Base-by-base conservation (phyloP, 1,140 invertebrate species). In the Nasonia vitripennis region DNA sequence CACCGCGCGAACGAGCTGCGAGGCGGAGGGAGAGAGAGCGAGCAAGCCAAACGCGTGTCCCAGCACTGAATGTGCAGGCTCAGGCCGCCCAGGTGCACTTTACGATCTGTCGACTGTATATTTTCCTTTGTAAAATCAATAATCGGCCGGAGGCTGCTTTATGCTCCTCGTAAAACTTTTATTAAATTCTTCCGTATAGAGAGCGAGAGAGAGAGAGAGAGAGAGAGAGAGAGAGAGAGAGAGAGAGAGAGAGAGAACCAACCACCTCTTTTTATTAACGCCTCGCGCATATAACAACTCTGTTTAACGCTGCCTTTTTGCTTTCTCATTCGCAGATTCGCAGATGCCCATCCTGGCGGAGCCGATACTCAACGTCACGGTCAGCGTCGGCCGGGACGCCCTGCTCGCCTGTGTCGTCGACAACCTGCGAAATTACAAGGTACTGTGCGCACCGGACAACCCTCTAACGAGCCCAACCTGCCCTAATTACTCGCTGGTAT, bases 361-460 rank as follows among this genome's bases (percentile, higher is more conserved):
- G 88, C 96, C 97, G 34, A 97, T 98, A 88, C 96, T 97, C 45
- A 99, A 99, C 93, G 97, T 99, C 55, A 99, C 98, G 9, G 97
- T 98, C 9, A 97, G 97, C 34, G 95, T 97, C 17, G 98, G 98
- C 12, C 95, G 97, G 77, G 97, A 98, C 91, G 98, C 98, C 17
- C 93, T 98, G 2, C 94, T 99, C 51, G 97, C 98, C n/a, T 99
- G 98, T 91, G 97, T 99, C 82, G 97, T 99, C 37, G 97, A 98
- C 91, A 97, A 98, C 93, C 95, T 99, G 41, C 96, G 96, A 88
- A 95, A 95, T 87, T 98, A 97, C 92, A 97, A 98, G 96, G 98
- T 98, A 95, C 94, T 91, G 89, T 62, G 68, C 81, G 68, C 81
- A 67, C 41, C 37, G 17, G 55, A 62, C 17, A 62, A 62, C 20